Evolutionary conservation across 2,888 invertebrate species (phyloP).

Genomic region (Tortricodes alternella): DNA sequence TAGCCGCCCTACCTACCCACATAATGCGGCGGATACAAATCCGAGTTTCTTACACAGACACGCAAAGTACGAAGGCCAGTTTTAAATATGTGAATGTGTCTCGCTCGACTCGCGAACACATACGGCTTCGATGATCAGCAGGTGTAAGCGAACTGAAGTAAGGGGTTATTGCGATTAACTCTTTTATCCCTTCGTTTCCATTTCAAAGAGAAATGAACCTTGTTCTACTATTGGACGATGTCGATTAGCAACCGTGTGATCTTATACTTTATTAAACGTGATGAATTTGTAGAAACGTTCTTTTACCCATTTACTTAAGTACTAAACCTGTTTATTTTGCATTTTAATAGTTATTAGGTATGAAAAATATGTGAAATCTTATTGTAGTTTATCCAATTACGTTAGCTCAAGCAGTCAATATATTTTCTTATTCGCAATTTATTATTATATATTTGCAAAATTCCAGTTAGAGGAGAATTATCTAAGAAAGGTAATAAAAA

Average conservation of each 20-base stretch:
- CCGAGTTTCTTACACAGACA: constrained; percentile 78
- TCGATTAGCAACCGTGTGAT: constrained; percentile 76
- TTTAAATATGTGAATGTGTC: constrained; percentile 73
- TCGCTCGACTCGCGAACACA: constrained; percentile 60
- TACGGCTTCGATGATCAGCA: constrained; percentile 82
- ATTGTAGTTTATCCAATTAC: not conserved
- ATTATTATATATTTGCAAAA: constrained; percentile 21
- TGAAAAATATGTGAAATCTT: not conserved
- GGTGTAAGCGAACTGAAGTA: constrained; percentile 80
- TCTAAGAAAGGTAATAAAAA: too few species aligned
- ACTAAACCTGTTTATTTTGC: not conserved
- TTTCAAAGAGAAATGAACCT: constrained; percentile 83
- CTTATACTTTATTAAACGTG: constrained; percentile 36
- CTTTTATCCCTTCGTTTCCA: constrained; percentile 82
- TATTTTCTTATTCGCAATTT: constrained; percentile 5
- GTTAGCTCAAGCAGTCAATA: not conserved
- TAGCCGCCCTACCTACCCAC: constrained; percentile 77
- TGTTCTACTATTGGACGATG: constrained; percentile 73
- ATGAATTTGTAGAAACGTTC: not conserved
- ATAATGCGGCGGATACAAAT: constrained; percentile 81
- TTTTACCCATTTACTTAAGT: not conserved
- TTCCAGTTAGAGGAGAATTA: constrained; percentile 36
- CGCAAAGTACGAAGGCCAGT: constrained; percentile 76
- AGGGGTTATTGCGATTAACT: constrained; percentile 82
- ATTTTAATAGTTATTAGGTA: not conserved